phyloP scores from a whole-genome alignment of 2,113 vertebrate genomes.

The Seriola aureovittata region DNA sequence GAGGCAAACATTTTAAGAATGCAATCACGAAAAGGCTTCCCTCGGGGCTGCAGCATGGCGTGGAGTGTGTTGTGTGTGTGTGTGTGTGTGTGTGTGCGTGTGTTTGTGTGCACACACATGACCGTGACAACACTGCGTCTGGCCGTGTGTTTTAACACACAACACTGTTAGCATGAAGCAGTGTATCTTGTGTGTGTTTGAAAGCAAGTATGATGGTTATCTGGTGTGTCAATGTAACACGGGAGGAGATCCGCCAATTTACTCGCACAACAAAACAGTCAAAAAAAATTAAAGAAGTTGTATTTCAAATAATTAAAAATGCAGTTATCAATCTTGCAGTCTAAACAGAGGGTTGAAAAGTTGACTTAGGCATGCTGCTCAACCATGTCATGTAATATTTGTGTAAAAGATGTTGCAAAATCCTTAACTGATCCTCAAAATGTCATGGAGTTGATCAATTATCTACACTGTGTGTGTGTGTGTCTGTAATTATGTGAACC shows the following conservation, averaged over 20 bases:
- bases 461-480: constrained; percentile 47
- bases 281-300: not conserved
- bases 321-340: constrained; percentile 25
- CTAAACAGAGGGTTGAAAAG: constrained; percentile 32
- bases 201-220: not conserved
- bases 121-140: not conserved
- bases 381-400: constrained; percentile 68
- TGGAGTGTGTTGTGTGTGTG: not conserved
- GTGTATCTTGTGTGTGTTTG: not conserved
- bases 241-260: not conserved
- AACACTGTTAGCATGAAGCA: not conserved
- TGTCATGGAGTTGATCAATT: constrained; percentile 68
- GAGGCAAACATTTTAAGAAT: constrained; percentile 73
- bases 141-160: not conserved
- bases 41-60: constrained; percentile 5
- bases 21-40: constrained; percentile 48
- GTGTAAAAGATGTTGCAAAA: constrained; percentile 60
- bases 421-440: constrained; percentile 63
- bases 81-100: constrained; percentile 13
- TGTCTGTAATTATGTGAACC: constrained; percentile 6
- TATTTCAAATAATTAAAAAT: constrained; percentile 12
- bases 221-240: not conserved
- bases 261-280: not conserved
- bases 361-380: constrained; percentile 45
- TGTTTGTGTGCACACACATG: not conserved